These are phyloP conservation scores for Cryptoblepharus egeriae DNA, from an alignment of 2,797 vertebrate species.

Conservation along the genomic window DNA sequence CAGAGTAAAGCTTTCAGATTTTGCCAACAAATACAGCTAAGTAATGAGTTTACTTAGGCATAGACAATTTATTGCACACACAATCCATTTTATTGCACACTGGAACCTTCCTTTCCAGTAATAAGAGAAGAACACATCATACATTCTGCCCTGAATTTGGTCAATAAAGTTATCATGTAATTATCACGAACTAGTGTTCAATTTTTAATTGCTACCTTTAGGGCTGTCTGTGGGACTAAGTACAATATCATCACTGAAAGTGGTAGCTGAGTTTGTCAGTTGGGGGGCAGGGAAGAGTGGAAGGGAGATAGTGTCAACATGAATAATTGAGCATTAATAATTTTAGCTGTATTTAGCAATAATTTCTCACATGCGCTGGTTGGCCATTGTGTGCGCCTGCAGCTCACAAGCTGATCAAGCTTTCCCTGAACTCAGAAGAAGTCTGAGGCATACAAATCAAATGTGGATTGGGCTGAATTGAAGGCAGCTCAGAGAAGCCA, in stretches of 20 bases:
- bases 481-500: background rate
- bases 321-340: conserved; percentile 80
- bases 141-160: conserved; percentile 55
- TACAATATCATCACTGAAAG: conserved; percentile 67
- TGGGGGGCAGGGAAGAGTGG: conserved; percentile 49
- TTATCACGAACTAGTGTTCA: conserved; percentile 77
- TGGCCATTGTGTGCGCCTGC: conserved; percentile 55
- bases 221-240: conserved; percentile 73
- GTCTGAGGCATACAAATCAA: conserved; percentile 12
- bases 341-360: conserved; percentile 74
- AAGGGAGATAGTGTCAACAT: conserved; percentile 66
- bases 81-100: conserved; percentile 18
- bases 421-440: conserved; percentile 35
- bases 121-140: conserved; percentile 42
- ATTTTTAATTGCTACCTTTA: conserved; percentile 80
- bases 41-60: background rate
- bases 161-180: conserved; percentile 83
- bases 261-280: conserved; percentile 68
- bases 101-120: conserved; percentile 44
- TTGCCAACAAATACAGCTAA: conserved; percentile 5
- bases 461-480: background rate
- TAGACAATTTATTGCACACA: conserved; percentile 1
- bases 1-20: background rate
- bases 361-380: conserved; percentile 67
- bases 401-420: conserved; percentile 58